A percentile compares a stretch with the other conserved stretches of the same genome.
These are phyloP conservation scores for Myodes glareolus DNA, from an alignment of 2,113 vertebrate species.

Conservation along the genomic window DNA sequence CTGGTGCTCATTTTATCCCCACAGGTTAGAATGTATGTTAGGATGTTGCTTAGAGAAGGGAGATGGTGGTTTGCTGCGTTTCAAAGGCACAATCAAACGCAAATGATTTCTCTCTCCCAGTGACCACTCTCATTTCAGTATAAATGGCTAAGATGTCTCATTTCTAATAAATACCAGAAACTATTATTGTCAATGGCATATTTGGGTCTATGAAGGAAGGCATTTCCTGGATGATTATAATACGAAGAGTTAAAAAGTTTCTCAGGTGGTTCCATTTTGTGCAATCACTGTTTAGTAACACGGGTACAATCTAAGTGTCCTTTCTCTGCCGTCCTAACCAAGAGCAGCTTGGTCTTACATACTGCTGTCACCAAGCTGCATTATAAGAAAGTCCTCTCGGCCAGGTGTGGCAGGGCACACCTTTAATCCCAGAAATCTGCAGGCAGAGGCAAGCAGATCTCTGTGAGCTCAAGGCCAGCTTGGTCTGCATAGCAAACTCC, in stretches of 20 bases:
- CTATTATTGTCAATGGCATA: not conserved
- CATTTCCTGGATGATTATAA: not conserved
- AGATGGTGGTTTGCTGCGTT: not conserved
- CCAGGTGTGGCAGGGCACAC: not conserved
- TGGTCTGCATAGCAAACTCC: not conserved
- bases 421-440: too few relatives aligned
- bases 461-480: not conserved
- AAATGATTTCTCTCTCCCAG: not conserved
- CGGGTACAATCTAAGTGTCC: not conserved
- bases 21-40: too few relatives aligned
- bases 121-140: not conserved
- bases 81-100: not conserved
- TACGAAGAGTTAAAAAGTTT: not conserved
- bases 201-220: not conserved
- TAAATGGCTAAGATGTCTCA: not conserved
- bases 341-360: not conserved
- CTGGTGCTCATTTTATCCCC: not conserved
- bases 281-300: not conserved
- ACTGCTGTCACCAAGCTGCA: not conserved
- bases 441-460: not conserved
- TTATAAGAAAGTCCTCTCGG: not conserved
- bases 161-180: conserved; percentile 53
- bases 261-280: not conserved
- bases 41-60: not conserved
- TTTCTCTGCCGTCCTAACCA: not conserved